Base-by-base conservation (phyloP, 2,797 vertebrate species). In the Spinibarbus caldwelli region DNA sequence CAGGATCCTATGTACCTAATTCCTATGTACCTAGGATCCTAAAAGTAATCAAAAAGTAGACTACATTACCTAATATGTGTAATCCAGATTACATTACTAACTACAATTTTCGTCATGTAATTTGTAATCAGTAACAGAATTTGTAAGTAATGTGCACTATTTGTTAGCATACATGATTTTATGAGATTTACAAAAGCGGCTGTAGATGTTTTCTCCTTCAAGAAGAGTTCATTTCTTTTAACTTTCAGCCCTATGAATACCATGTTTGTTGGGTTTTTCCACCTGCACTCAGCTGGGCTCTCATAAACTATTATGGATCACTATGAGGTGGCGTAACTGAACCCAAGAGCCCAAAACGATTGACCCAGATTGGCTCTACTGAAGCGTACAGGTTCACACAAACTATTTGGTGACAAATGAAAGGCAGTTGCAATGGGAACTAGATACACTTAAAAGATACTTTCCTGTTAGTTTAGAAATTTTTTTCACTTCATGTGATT, bases 281-380 rank as follows among this genome's bases (percentile, higher is more conserved):
- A 17, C 52, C 59, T 88, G 77, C 70, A 70, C 66, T 73, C 31
- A 75, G 68, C 41, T 82, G 84, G 29, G 54, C 17, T 23, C 72
- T 47, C 76, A 82, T 43, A 86, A 86, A 38, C 11, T 54, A 59
- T 64, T 31, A n/a, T 64, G 49, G 57, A 59, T 67, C 54, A 75
- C 68, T 59, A 59, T 15, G 49, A 68, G 72, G 17, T 29, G 21
- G 23, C 4, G 5, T 11, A 12, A 45, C 41, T 26, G 41, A 73
- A 64, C 52, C n/a, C 19, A 14, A 68, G 73, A 43, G n/a, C 19
- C 45, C 23, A 45, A 64, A 64, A 45, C n/a, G 2, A 78, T 64
- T 31, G 77, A 78, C 57, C 57, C 26, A 64, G 57, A 79, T 45
- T 62, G 57, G 38, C 26, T 79, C 38, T 45, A 14, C 26, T 31